phyloP scores from a whole-genome alignment of 2,888 invertebrate species.

The Aproaerema taeniolella region DNA sequence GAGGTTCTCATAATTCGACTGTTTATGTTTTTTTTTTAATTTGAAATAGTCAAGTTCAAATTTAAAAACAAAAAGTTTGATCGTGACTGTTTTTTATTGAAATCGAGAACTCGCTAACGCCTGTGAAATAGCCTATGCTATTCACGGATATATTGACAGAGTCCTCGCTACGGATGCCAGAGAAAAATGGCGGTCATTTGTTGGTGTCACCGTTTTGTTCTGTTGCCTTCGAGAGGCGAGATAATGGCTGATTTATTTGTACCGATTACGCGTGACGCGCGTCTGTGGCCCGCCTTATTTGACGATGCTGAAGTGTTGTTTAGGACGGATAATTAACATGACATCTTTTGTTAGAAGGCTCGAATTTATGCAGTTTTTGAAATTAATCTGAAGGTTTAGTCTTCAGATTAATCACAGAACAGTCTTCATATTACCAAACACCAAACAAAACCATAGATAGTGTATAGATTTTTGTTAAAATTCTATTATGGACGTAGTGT shows the following conservation, averaged over 20 bases:
- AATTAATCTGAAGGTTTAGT: no score
- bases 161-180: constrained; percentile 67
- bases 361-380: no score
- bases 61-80: no score
- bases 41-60: no score
- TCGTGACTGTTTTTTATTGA: no score
- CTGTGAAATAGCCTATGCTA: constrained; percentile 21
- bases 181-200: constrained; percentile 75
- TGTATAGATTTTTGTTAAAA: no score
- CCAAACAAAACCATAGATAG: no score
- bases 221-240: constrained; percentile 71
- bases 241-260: constrained; percentile 72
- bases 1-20: no score
- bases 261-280: constrained; percentile 60
- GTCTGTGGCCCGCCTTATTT: constrained; percentile 28
- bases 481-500: no score
- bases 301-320: constrained; percentile 12
- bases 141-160: constrained; percentile 70
- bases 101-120: constrained; percentile 19
- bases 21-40: no score
- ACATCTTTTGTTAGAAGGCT: background rate
- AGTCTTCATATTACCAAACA: no score
- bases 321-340: constrained; percentile 3
- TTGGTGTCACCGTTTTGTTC: constrained; percentile 72
- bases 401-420: no score